Evolutionary conservation across 2,797 vertebrate species (phyloP), one percentile per base, ranked within the genome.

Genomic region (Leptoclinus maculatus): DNA sequence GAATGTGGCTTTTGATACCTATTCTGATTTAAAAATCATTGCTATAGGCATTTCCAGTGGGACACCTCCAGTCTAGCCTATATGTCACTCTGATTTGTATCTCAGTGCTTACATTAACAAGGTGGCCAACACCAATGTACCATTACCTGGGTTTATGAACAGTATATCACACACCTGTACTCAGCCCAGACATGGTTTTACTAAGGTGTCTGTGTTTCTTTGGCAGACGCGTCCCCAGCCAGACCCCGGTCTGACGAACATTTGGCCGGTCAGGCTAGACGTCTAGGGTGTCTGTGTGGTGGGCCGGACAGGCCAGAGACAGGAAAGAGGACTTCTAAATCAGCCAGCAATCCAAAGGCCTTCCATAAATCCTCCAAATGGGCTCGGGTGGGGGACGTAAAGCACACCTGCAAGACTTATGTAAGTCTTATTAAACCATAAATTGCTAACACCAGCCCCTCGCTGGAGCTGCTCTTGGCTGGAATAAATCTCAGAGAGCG

Each of bases 321-420:
- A 93, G 89, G 88, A 91, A 92, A 90, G 89, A 92, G 91, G 91
- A 90, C 92, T 91, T 92, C 92, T 96, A 96, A 96, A 96, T 96
- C 95, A 96, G 93, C 91, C 90, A 92, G 94, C 94, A 94, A 95
- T 94, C 94, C 93, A 94, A 95, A 94, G 93, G 90, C 92, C 93
- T 89, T 91, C 94, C 89, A 95, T 96, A 96, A 96, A 96, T 96
- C 94, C 85, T 92, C 88, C 88, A 94, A 96, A 96, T 95, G 95
- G 94, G 94, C 93, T 93, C 78, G 91, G 93, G 92, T 92, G 92
- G 86, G 91, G 93, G 92, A 93, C 85, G 92, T 95, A 95, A 95
- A 96, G 93, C 95, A 95, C 95, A 96, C 95, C 95, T 96, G 95
- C 95, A 96, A 96, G 95, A 96, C 95, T 96, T 96, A 96, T 96